Base-by-base conservation (phyloP, 2,113 vertebrate genomes). In the Oceanodroma tethys region DNA sequence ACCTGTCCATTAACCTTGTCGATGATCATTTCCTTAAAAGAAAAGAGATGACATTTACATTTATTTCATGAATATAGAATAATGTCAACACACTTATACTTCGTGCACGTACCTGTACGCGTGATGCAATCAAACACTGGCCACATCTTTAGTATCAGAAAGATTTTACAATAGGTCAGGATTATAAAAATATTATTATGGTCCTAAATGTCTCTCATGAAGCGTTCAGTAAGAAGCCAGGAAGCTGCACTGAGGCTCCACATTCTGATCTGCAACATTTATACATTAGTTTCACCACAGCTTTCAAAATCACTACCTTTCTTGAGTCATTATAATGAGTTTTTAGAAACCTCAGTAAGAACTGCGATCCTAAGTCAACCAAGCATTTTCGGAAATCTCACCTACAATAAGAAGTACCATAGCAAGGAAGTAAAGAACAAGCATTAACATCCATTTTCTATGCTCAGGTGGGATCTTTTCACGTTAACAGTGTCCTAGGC, bases 1-100 rank as follows among this genome's bases (percentile, higher is more conserved):
- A 98, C 98, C 91, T 99, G 99, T 94, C 99, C 99, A 38, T 99
- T 99, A 96, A 99, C 99, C 97, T 99, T 99, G 98, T 99, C 99
- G 75, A 99, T 98, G 94, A 99, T 99, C 99, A 99, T 99, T 98
- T 99, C 99, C 99, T 99, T 98, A 66, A 98, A 97, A 98, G 86
- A 95, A 95, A 97, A 98, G 47, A 98, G 67, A 91, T 71, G 14
- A 65, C 30, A 71, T 86, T 82, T 79, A 68, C 56, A 75, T 79
- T 86, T 78, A 52, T 86, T 83, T 86, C 25, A 74, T 36, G 7
- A 84, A 84, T 18, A 48, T 0, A 86, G 42, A 88, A 91, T 16
- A 86, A 67, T 9, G 9, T 40, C 2, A 2, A 86, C n/a, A 76
- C 23, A 50, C 36, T 71, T 63, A 50, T n/a, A 62, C 13, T n/a